Evolutionary conservation across 2,113 vertebrate genomes (phyloP).

Genomic region (Osmerus eperlanus): DNA sequence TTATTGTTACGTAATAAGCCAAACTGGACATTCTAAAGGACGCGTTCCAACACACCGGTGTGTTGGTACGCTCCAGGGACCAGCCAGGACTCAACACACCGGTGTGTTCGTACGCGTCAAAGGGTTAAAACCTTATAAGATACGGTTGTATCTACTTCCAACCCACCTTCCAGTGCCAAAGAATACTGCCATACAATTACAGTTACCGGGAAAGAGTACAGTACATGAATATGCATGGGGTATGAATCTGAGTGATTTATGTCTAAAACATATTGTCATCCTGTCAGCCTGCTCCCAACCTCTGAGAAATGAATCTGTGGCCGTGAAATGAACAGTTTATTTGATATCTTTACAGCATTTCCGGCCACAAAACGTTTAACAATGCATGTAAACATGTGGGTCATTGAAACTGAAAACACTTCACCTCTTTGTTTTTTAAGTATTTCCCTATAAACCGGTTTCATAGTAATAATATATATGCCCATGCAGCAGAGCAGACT

Average conservation of each 20-base stretch:
- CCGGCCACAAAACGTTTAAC: background rate
- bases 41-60: no score
- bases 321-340: background rate
- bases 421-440: no score
- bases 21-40: no score
- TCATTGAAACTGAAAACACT: no score
- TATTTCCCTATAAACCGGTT: no score
- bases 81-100: no score
- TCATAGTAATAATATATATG: no score
- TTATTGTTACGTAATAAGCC: no score
- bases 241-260: background rate
- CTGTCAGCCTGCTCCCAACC: background rate
- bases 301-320: background rate
- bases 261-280: background rate
- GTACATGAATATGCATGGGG: constrained; percentile 36
- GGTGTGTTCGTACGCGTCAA: no score
- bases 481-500: no score
- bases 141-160: constrained; percentile 4
- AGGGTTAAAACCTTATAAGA: constrained; percentile 3
- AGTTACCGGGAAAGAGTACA: constrained; percentile 6
- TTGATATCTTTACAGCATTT: background rate
- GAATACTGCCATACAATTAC: constrained; percentile 25
- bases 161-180: constrained; percentile 14
- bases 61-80: no score
- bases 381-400: no score